phyloP scores from a whole-genome alignment of 2,113 vertebrate species.

The Platichthys stellatus region DNA sequence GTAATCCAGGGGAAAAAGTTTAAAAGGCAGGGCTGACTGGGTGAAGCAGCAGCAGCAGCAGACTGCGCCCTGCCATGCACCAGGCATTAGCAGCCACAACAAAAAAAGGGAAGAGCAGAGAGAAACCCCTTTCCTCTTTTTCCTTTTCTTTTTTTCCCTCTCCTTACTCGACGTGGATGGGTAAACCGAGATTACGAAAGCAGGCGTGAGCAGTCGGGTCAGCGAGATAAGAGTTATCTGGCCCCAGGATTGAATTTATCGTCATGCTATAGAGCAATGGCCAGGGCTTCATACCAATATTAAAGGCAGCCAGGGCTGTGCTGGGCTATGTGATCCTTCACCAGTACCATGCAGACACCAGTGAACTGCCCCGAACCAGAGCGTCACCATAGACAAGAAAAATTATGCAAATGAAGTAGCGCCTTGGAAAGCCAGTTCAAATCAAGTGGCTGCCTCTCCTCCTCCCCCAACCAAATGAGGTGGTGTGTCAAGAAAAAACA shows the following conservation, averaged over 20 bases:
- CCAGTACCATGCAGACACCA: slow-evolving; percentile 83
- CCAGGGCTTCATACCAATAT: slow-evolving; percentile 89
- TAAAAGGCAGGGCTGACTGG: slow-evolving; percentile 65
- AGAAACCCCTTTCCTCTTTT: slow-evolving; percentile 69
- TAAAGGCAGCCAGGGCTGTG: slow-evolving; percentile 81
- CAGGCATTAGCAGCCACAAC: slow-evolving; percentile 82
- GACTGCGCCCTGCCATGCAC: slow-evolving; percentile 78
- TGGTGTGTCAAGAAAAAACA: slow-evolving; percentile 40
- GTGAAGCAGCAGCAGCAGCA: slow-evolving; percentile 62
- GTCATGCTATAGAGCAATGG: slow-evolving; percentile 80
- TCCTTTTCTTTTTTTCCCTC: slow-evolving; percentile 47
- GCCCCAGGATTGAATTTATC: slow-evolving; percentile 78
- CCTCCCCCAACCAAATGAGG: slow-evolving; percentile 72
- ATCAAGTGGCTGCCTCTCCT: slow-evolving; percentile 78
- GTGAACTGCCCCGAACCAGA: slow-evolving; percentile 87
- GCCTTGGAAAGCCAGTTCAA: slow-evolving; percentile 84
- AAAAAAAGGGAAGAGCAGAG: slow-evolving; percentile 75
- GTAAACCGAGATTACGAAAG: slow-evolving; percentile 83
- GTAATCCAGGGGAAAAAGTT: slow-evolving; percentile 80
- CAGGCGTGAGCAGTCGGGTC: slow-evolving; percentile 77
- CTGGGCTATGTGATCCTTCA: slow-evolving; percentile 83
- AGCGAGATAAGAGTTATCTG: slow-evolving; percentile 85
- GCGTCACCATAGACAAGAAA: slow-evolving; percentile 94
- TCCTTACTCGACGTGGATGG: slow-evolving; percentile 78
- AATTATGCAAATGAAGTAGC: slow-evolving; percentile 96